Base-by-base conservation (phyloP, 2,797 vertebrate genomes). In the Pelodytes ibericus region DNA sequence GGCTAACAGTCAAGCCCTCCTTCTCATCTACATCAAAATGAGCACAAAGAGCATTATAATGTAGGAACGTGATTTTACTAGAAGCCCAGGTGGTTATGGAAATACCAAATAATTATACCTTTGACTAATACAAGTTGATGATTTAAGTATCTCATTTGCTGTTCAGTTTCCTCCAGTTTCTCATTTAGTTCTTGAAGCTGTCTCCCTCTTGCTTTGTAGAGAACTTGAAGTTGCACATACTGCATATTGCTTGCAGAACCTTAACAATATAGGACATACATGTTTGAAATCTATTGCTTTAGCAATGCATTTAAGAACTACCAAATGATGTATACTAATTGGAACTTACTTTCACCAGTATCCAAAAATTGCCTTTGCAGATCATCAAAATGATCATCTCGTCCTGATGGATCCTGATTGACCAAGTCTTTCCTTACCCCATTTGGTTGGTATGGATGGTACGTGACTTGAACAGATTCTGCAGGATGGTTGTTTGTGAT, bases 101-200 rank as follows among this genome's bases (percentile, higher is more conserved):
- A 36, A 36, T 36, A 11, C 33, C 11, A 11, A 6, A 63, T 61
- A 81, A 24, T 68, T 82, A 80, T 88, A 95, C 98, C 97, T 95
- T 92, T 95, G 56, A 93, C 80, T 1, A 99, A 94, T 10, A 92
- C 90, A 87, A 96, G 94, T 82, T 99, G 96, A 84, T 99, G 98
- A 81, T 95, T 96, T 29, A 96, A 80, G 79, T 93, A 97, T 80
- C 97, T 93, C 86, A 94, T 90, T 58, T 94, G 95, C 53, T 94
- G 94, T 2, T 91, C 90, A 36, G 92, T 92, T 80, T 99, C 96
- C 76, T 96, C 96, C 72, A 97, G 86, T 71, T 97, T 96, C 74
- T 85, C 89, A 80, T 93, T 93, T 84, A 98, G 87, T 77, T 94
- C 95, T 81, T 95, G 93, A 36, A 96, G 89, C 82, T 96, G 94